phyloP scores from a whole-genome alignment of 2,797 vertebrate species.

The Hoplostethus mediterraneus region DNA sequence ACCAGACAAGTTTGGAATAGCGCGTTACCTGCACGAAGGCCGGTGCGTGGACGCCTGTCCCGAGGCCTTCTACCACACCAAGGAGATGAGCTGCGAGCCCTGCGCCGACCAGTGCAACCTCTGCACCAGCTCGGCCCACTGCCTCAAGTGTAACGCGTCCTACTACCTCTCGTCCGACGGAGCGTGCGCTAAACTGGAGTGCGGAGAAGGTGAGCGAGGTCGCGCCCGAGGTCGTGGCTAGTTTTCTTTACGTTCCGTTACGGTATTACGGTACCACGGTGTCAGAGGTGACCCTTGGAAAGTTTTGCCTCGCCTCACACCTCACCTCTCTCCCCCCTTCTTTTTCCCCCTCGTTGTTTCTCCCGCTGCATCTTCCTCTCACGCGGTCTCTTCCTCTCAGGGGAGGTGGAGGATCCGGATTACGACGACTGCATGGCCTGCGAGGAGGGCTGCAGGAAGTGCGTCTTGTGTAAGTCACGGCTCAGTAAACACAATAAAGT shows the following conservation, averaged over 20 bases:
- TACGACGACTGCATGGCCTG: conserved; percentile 89
- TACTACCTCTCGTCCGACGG: conserved; percentile 82
- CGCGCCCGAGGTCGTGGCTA: too few species aligned
- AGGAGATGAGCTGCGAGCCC: conserved; percentile 78
- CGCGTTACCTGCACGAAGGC: conserved; percentile 84
- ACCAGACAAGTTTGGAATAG: conserved; percentile 87
- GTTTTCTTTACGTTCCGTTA: neutral
- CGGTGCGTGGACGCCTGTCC: conserved; percentile 89
- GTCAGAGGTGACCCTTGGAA: conserved; percentile 32
- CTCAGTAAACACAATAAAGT: conserved; percentile 3
- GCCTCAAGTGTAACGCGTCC: conserved; percentile 85
- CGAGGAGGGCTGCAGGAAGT: conserved; percentile 91
- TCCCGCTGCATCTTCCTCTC: neutral
- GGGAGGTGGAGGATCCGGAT: conserved; percentile 90
- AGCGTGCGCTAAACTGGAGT: conserved; percentile 84
- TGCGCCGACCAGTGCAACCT: conserved; percentile 87
- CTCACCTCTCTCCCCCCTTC: neutral
- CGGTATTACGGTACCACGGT: neutral
- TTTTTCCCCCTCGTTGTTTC: conserved; percentile 13
- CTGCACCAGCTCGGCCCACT: conserved; percentile 82
- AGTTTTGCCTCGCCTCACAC: neutral
- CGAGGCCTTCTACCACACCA: conserved; percentile 81
- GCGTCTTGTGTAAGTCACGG: conserved; percentile 86
- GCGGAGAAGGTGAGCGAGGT: conserved; percentile 86
- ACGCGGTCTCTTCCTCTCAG: conserved; percentile 67